Conservation (phyloP, 2,113 vertebrate species). For the Oenanthe oenanthe region DNA sequence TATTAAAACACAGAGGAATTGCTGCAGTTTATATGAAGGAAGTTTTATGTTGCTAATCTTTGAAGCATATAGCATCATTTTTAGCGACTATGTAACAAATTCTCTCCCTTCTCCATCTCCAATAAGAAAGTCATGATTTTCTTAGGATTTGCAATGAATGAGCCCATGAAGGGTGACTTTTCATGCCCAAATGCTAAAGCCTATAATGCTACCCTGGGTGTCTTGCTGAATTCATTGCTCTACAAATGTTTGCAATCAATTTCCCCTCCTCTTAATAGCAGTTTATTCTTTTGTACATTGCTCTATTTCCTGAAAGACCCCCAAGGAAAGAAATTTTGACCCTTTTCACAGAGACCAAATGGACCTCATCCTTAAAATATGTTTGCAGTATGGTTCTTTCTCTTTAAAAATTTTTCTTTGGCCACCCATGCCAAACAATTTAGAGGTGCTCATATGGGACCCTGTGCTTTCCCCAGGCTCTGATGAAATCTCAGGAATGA, state of each 20-base stretch:
- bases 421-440: background rate
- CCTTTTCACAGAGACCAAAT: background rate
- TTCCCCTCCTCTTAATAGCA: background rate
- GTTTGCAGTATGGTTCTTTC: background rate
- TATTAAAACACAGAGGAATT: constrained; percentile 31
- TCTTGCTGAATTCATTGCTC: background rate
- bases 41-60: constrained; percentile 43
- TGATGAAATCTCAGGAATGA: background rate
- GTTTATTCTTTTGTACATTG: background rate
- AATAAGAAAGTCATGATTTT: background rate
- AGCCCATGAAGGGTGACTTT: background rate
- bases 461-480: background rate
- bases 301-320: background rate
- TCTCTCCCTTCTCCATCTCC: background rate
- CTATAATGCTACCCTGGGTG: background rate
- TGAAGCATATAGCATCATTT: constrained; percentile 23
- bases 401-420: background rate
- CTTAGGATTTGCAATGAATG: background rate
- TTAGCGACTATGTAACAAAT: constrained; percentile 18
- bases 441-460: background rate
- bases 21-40: constrained; percentile 24
- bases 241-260: constrained; percentile 2
- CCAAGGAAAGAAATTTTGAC: background rate
- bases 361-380: background rate
- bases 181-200: background rate